phyloP scores from a whole-genome alignment of 2,797 vertebrate genomes.

The Dallia pectoralis region DNA sequence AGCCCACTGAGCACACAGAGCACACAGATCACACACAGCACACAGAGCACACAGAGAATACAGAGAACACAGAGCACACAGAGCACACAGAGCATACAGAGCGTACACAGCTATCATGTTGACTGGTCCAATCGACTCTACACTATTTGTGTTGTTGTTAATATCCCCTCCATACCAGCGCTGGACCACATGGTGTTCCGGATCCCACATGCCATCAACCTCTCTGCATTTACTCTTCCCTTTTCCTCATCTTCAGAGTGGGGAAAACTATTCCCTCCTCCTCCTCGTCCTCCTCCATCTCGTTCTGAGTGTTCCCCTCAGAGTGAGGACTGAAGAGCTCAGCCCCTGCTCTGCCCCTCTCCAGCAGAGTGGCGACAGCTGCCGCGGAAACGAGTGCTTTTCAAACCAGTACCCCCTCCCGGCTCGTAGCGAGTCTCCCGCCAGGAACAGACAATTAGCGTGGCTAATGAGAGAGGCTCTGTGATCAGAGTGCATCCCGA shows the following conservation, averaged over 20 bases:
- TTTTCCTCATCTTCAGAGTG: neutral
- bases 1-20: too few species aligned
- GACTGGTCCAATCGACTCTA: neutral
- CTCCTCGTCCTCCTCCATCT: neutral
- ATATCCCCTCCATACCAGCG: neutral
- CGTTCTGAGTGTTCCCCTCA: constrained; percentile 1
- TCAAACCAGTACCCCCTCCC: constrained; percentile 24
- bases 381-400: constrained; percentile 29
- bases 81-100: too few species aligned
- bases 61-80: too few species aligned
- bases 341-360: constrained; percentile 22
- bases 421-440: neutral
- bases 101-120: neutral
- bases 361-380: constrained; percentile 35
- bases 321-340: constrained; percentile 20
- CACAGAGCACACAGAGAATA: too few species aligned
- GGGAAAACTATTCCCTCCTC: neutral
- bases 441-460: constrained; percentile 51
- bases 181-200: too few species aligned
- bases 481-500: constrained; percentile 24
- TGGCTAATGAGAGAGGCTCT: constrained; percentile 46
- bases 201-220: too few species aligned
- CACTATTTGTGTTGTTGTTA: neutral
- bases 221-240: neutral
- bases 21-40: too few species aligned